Percentiles rank a stretch among this genome's conserved stretches.
Conservation (phyloP, 2,888 invertebrate genomes). For the Drosophila infuscata region DNA sequence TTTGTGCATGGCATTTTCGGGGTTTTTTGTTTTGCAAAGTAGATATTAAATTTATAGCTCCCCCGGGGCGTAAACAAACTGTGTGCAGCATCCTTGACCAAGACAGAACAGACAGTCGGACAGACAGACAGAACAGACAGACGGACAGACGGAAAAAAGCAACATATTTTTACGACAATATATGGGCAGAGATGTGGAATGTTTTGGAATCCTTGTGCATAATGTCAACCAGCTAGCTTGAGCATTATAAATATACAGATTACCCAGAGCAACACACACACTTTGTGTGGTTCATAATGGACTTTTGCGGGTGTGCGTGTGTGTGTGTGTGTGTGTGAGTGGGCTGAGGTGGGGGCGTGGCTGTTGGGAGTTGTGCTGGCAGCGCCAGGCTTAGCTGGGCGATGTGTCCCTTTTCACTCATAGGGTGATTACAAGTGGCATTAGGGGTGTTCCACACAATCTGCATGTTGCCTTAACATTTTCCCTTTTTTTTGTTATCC, state of each 20-base stretch:
- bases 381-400: slow-evolving; percentile 37
- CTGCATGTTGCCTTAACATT: slow-evolving; percentile 23
- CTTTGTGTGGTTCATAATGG: slow-evolving; percentile 59
- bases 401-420: slow-evolving; percentile 29
- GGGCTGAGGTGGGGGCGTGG: neutral
- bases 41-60: slow-evolving; percentile 85
- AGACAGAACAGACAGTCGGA: slow-evolving; percentile 17
- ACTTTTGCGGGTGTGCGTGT: slow-evolving; percentile 22
- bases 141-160: slow-evolving; percentile 30
- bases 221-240: slow-evolving; percentile 55
- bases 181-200: slow-evolving; percentile 57
- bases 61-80: slow-evolving; percentile 81
- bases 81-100: slow-evolving; percentile 59
- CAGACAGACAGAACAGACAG: slow-evolving; percentile 1
- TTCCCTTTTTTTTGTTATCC: neutral
- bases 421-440: slow-evolving; percentile 66
- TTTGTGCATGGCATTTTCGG: slow-evolving; percentile 54
- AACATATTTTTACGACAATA: slow-evolving; percentile 80
- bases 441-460: slow-evolving; percentile 31
- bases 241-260: slow-evolving; percentile 81
- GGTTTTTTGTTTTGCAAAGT: slow-evolving; percentile 81
- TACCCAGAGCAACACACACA: slow-evolving; percentile 55
- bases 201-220: slow-evolving; percentile 72
- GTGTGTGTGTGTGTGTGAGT: slow-evolving; percentile 15
- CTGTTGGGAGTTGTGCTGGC: neutral